Base-by-base conservation (phyloP, 2,888 invertebrate genomes). In the Tetropium fuscum region DNA sequence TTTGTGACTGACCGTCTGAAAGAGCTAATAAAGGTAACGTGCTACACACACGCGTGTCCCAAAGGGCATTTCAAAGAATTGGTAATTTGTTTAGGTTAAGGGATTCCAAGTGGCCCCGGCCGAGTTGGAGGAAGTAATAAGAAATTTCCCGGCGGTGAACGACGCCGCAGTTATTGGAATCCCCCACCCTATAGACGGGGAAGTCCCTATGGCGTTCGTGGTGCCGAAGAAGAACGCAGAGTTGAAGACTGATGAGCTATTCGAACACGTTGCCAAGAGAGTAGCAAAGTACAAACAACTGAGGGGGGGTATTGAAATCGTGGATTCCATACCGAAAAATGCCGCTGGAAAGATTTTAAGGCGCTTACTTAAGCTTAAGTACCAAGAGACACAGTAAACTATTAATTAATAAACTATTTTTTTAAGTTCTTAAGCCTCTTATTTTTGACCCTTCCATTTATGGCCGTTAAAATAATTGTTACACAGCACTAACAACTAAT, bases 141-240 rank as follows among this genome's bases (percentile, higher is more conserved):
- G 91, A 58, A 85, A 86, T 36, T 91, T 93, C 79, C 90, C 92
- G 0, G 86, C 85, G 18, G 85, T 97, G 0, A 78, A 84, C 7
- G 96, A 97, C 72, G 93, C 90, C 0, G 95, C 92, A 0, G 95
- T 97, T 0, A 84, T 95, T 59, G 95, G 94, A 0, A 80, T 92
- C 10, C 88, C 90, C 0, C 88, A 94, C 74, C 80, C 84, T 0
- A 78, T 80, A 6, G 84, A 83, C 25, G 95, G 94, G 3, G 93
- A 95, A 80, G 84, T 87, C 6, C 94, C 94, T 0, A 86, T 87
- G 73, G 94, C 93, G 0, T 91, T 89, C 69, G 82, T 95, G 0
- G 87, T 91, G 0, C 73, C 84, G 0, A 87, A 87, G 63, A 75
- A 83, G 16, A 82, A 63, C 7, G 63, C 15, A 13, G 8, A 13